Evolutionary conservation across 2,113 vertebrate species (phyloP), one percentile per base, ranked within the genome.

Genomic region (Scalopus aquaticus): DNA sequence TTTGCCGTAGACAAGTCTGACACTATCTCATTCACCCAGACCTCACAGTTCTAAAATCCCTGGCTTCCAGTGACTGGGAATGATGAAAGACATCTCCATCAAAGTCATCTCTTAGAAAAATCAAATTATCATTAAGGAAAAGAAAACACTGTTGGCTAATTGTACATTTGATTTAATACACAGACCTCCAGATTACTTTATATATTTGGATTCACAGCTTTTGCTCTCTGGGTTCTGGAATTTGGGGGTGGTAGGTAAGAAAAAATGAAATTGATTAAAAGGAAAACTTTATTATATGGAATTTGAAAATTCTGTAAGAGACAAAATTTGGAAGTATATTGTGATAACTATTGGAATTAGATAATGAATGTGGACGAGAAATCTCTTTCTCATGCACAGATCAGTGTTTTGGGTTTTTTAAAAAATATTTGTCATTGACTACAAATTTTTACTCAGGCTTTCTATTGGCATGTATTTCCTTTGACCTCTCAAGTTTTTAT

Each of bases 1-100:
- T 99, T 99, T 97, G 98, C 99, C 0, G 95, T 99, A 3, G 99
- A 99, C 98, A 99, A 99, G 97, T 99, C 99, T 15, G 99, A 99
- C 70, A 98, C 99, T 2, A 99, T 99, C 98, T 99, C 99, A 15
- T 99, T 99, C 94, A 99, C 99, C 0, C 99, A 99, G 97, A 99
- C 99, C 74, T 99, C 99, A 51, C 99, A 99, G 98, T 99, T 99
- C 98, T 99, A 99, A 98, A 93, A 42, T 35, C 88, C 88, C 73
- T 37, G 74, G 83, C 96, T 95, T 95, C 67, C 39, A 26, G 69
- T 20, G 51, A 78, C 95, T 92, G 30, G 84, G 64, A 89, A 93
- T 44, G 65, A 78, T 92, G 89, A 93, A 96, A 89, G 84, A 96
- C 79, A 60, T 80, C 93, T 86, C 86, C 92, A 84, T 58, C 46